phyloP scores from a whole-genome alignment of 1,140 invertebrate species.

The Propsilocerus akamusi region DNA sequence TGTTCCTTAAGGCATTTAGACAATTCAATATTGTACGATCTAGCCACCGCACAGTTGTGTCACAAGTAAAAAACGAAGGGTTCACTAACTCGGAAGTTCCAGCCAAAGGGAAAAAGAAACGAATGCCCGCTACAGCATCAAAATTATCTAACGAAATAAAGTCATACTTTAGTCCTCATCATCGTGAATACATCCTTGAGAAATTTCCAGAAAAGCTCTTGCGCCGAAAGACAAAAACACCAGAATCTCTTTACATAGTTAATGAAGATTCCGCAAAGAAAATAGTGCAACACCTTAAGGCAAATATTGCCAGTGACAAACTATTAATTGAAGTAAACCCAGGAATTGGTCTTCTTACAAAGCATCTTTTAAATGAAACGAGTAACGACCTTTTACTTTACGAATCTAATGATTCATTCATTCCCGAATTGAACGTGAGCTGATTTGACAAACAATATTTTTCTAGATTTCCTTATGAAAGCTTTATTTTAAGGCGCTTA shows the following conservation, averaged over 20 bases:
- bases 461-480: conserved; percentile 1
- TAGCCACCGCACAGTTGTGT: too few species aligned
- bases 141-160: too few species aligned
- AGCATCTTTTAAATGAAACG: conserved; percentile 22
- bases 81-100: too few species aligned
- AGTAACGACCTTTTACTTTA: conserved; percentile 23
- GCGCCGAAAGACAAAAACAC: background rate
- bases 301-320: conserved; percentile 14
- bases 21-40: too few species aligned
- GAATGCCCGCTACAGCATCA: too few species aligned
- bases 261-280: conserved; percentile 23
- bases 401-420: conserved; percentile 24
- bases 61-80: too few species aligned
- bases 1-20: too few species aligned
- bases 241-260: conserved; percentile 15
- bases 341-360: conserved; percentile 28
- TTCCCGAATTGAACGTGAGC: background rate
- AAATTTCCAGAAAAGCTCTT: background rate
- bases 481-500: conserved; percentile 15
- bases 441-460: background rate
- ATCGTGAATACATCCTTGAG: too few species aligned
- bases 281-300: conserved; percentile 19
- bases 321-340: conserved; percentile 32
- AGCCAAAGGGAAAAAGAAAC: too few species aligned
- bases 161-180: too few species aligned